Conservation (phyloP, 2,113 vertebrate species). For the Fukomys damarensis region DNA sequence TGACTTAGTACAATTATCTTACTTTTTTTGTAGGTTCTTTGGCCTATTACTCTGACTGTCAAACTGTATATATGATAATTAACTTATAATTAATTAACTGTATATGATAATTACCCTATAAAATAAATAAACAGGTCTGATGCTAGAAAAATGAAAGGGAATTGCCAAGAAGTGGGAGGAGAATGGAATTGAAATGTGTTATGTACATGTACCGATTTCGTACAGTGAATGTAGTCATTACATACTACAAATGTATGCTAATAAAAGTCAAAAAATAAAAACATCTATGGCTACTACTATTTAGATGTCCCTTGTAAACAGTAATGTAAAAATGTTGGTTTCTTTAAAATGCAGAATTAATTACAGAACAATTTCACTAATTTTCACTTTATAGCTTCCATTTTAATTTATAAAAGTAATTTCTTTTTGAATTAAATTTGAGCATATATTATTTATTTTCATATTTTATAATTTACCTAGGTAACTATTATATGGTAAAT, state of each 20-base stretch:
- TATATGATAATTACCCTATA: background rate
- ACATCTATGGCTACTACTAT: background rate
- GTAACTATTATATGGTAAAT: background rate
- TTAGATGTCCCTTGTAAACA: background rate
- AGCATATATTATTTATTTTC: background rate
- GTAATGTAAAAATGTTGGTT: background rate
- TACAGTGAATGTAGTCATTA: background rate
- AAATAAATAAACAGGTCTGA: background rate
- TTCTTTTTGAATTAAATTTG: background rate
- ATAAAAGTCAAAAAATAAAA: background rate
- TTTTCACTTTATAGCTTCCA: background rate
- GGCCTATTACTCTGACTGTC: background rate
- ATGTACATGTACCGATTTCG: background rate
- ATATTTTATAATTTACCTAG: background rate
- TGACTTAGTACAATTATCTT: background rate
- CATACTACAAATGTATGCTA: background rate
- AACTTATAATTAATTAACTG: too few species aligned
- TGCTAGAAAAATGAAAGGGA: background rate
- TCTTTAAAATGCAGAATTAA: background rate
- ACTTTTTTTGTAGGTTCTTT: background rate
- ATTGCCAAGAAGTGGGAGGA: background rate
- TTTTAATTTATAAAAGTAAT: background rate
- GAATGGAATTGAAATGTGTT: background rate
- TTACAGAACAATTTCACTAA: background rate
- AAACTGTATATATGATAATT: background rate